Percentiles rank a stretch among this genome's conserved stretches.
These are phyloP conservation scores for Raphicerus campestris DNA, from an alignment of 2,113 vertebrate species.

Conservation along the genomic window DNA sequence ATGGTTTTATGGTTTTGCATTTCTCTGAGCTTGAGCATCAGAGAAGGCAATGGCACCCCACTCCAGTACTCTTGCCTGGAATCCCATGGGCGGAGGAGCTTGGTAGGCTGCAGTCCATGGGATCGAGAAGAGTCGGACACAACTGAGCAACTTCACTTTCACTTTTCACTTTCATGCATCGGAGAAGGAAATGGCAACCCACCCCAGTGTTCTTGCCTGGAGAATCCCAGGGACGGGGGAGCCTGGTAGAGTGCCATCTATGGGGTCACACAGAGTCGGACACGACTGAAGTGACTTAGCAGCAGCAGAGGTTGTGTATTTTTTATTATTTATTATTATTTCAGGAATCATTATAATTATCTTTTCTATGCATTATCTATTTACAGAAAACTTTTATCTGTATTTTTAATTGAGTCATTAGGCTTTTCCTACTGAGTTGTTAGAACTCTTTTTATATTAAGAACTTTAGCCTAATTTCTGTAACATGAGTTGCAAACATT, in stretches of 20 bases:
- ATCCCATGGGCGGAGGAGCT: too few species aligned
- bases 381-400: background rate
- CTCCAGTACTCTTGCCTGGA: too few species aligned
- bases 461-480: background rate
- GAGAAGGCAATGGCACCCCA: too few species aligned
- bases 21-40: background rate
- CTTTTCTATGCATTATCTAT: background rate
- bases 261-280: too few species aligned
- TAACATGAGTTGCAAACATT: background rate
- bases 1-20: constrained; percentile 1
- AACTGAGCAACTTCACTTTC: too few species aligned
- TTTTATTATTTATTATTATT: background rate
- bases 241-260: too few species aligned
- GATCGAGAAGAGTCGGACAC: rapidly evolving
- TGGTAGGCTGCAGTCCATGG: too few species aligned
- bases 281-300: too few species aligned
- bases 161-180: too few species aligned
- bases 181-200: too few species aligned
- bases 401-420: background rate
- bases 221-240: too few species aligned
- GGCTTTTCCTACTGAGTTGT: background rate
- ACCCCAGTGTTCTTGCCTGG: too few species aligned
- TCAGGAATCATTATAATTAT: background rate
- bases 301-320: background rate
- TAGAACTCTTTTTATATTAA: constrained; percentile 17